These are phyloP conservation scores for Cremastinae sp. DNA, from an alignment of 2,888 invertebrate genomes.

Conservation along the genomic window DNA sequence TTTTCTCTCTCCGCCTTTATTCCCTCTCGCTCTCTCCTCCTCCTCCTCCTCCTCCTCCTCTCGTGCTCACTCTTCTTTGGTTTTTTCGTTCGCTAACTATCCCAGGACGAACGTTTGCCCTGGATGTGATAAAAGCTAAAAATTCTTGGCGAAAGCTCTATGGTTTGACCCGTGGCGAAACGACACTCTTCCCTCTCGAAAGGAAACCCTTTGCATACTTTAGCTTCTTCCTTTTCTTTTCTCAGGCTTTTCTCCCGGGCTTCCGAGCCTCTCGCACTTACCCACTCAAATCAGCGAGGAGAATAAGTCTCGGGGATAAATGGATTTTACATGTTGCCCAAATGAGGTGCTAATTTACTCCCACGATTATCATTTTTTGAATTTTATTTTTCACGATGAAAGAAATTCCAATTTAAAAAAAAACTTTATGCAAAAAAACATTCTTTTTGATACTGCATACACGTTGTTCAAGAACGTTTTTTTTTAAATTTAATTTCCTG, in stretches of 20 bases:
- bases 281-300: conserved; percentile 18
- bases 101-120: conserved; percentile 1
- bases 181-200: conserved; percentile 15
- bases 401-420: too few species aligned
- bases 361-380: conserved; percentile 9
- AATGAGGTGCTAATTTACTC: conserved; percentile 33
- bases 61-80: background rate
- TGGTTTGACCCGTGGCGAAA: conserved; percentile 34
- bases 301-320: conserved; percentile 21
- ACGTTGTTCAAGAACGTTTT: too few species aligned
- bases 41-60: conserved; percentile 15
- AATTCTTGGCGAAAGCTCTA: conserved; percentile 40
- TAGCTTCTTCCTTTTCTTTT: conserved; percentile 23
- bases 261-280: conserved; percentile 51
- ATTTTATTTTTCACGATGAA: background rate
- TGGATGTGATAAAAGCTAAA: conserved; percentile 32
- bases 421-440: too few species aligned
- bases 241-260: conserved; percentile 23
- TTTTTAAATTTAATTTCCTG: too few species aligned
- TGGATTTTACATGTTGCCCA: conserved; percentile 28
- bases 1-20: conserved; percentile 1
- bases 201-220: conserved; percentile 20
- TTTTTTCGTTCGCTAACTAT: conserved; percentile 26
- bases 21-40: conserved; percentile 24
- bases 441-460: too few species aligned